Conservation (phyloP, 1,140 invertebrate genomes). For the Ceratina japonica region DNA sequence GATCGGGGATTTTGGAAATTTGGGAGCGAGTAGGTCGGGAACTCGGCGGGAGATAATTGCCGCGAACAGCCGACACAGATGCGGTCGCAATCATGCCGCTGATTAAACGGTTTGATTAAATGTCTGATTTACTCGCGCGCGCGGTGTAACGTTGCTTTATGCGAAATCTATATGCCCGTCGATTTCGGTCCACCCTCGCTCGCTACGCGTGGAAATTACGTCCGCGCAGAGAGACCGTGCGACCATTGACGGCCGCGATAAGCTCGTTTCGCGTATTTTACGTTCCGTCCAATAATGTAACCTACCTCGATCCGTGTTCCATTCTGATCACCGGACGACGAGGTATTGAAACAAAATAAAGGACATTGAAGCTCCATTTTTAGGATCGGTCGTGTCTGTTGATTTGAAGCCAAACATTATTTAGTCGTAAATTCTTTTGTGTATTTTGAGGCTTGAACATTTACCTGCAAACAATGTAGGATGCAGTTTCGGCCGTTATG, state of each 20-base stretch:
- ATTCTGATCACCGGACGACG: conserved; percentile 2
- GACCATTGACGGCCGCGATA: background rate
- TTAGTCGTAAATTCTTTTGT: no score
- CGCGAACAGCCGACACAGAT: conserved; percentile 69
- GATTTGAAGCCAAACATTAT: no score
- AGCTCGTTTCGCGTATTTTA: conserved; percentile 29
- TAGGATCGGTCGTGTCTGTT: no score
- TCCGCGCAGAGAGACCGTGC: background rate
- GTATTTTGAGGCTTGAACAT: no score
- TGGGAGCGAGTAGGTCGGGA: background rate
- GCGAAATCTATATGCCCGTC: conserved; percentile 61
- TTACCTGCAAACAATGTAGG: no score
- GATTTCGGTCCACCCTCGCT: background rate
- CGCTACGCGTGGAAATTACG: conserved; percentile 28
- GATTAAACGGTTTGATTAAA: conserved; percentile 77
- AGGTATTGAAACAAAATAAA: no score
- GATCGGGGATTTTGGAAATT: background rate
- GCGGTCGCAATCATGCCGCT: conserved; percentile 74
- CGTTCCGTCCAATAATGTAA: conserved; percentile 31
- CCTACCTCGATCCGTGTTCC: background rate
- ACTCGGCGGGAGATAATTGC: conserved; percentile 67
- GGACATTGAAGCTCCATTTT: no score
- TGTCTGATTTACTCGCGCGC: conserved; percentile 70
- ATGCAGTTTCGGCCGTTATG: no score
- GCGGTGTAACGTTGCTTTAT: conserved; percentile 63